A percentile compares a stretch with the other conserved stretches of the same genome.
Evolutionary conservation across 2,888 invertebrate genomes (phyloP).

Genomic region (Ethmia dodecea): DNA sequence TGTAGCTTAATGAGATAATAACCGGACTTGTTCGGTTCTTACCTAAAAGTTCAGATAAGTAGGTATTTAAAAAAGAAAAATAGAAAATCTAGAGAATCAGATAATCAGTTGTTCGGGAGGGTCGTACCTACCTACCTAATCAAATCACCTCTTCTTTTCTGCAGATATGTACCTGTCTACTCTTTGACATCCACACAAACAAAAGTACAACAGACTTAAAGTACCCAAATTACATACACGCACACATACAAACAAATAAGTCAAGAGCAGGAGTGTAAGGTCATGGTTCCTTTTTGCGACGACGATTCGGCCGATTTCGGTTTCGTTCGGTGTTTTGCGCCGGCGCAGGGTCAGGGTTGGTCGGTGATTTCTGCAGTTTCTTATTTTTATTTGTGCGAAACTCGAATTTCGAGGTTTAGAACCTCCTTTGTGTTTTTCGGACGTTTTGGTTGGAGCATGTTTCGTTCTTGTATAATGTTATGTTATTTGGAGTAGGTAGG

Average conservation of each 20-base stretch:
- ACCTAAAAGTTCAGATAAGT: too few relatives aligned
- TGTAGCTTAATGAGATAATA: too few relatives aligned
- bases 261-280: conserved; percentile 61
- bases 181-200: conserved; percentile 35
- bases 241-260: conserved; percentile 36
- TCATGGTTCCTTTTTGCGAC: conserved; percentile 58
- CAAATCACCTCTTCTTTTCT: neutral
- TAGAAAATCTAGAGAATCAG: too few relatives aligned
- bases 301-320: conserved; percentile 47
- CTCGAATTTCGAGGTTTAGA: conserved; percentile 12
- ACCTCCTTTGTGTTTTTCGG: conserved; percentile 18
- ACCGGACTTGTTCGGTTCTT: too few relatives aligned
- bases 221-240: conserved; percentile 63
- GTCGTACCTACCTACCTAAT: too few relatives aligned
- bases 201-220: conserved; percentile 28
- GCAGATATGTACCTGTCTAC: conserved; percentile 17
- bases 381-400: conserved; percentile 22
- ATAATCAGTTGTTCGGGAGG: too few relatives aligned
- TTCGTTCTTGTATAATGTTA: conserved; percentile 3
- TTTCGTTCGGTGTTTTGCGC: conserved; percentile 35
- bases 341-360: conserved; percentile 46
- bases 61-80: too few relatives aligned
- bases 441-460: neutral
- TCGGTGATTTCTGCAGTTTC: conserved; percentile 31
- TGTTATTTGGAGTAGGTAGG: neutral